phyloP scores from a whole-genome alignment of 2,797 vertebrate genomes.

The Chiloscyllium punctatum region DNA sequence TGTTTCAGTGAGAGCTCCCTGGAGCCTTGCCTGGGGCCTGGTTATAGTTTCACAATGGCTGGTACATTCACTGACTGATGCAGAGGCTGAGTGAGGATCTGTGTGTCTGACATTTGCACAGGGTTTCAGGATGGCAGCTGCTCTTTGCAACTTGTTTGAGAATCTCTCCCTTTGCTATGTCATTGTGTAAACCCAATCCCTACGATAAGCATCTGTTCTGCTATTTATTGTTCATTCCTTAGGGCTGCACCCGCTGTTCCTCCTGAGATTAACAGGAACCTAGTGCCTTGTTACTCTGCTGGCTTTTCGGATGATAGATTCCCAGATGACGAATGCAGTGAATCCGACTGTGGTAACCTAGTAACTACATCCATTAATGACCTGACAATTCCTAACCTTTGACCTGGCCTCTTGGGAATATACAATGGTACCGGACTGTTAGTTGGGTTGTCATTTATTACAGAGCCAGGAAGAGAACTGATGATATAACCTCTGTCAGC shows the following conservation, averaged over 20 bases:
- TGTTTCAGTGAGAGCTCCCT: no score
- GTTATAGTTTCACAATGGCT: no score
- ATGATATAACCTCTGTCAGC: constrained; percentile 17
- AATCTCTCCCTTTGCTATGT: background rate
- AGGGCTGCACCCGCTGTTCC: background rate
- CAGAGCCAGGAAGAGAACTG: constrained; percentile 9
- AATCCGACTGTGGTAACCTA: constrained; percentile 33
- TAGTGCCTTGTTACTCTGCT: constrained; percentile 17
- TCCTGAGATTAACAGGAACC: background rate
- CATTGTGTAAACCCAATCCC: background rate
- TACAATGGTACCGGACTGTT: background rate
- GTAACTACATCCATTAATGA: constrained; percentile 37
- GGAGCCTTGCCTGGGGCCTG: background rate
- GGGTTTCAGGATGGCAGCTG: background rate
- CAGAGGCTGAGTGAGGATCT: background rate
- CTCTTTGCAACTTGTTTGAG: background rate
- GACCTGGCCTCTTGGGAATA: constrained; percentile 35
- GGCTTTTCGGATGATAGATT: constrained; percentile 37
- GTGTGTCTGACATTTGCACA: background rate
- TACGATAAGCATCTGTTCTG: constrained; percentile 27
- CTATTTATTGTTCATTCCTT: constrained; percentile 14
- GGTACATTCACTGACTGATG: background rate
- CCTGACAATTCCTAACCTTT: constrained; percentile 28
- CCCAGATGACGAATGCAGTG: constrained; percentile 21
- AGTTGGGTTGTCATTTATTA: constrained; percentile 16